Percentiles rank a stretch among this genome's conserved stretches.
These are phyloP conservation scores for Nomada ferruginata DNA, from an alignment of 2,888 invertebrate genomes.

Conservation along the genomic window DNA sequence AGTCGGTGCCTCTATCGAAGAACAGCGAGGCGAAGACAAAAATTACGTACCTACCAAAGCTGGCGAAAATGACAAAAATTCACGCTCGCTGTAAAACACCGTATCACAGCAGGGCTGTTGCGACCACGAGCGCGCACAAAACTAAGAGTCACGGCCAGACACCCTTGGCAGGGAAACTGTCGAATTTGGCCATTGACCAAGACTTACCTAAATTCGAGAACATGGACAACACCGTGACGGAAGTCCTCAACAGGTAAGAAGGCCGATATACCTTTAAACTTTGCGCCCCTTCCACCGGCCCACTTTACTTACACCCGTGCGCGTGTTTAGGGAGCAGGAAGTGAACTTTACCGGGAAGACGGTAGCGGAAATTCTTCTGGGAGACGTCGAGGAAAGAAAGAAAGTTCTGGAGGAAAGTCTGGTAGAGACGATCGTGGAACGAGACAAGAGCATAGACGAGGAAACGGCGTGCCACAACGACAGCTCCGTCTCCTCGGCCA, in stretches of 20 bases:
- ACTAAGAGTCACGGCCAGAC: slow-evolving; percentile 71
- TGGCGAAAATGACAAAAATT: slow-evolving; percentile 79
- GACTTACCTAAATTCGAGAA: slow-evolving; percentile 78
- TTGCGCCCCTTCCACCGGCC: background rate
- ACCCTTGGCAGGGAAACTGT: slow-evolving; percentile 78
- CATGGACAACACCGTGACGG: slow-evolving; percentile 79
- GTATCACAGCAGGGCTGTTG: slow-evolving; percentile 74
- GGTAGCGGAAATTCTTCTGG: slow-evolving; percentile 79
- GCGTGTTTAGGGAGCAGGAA: slow-evolving; percentile 74
- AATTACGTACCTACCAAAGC: slow-evolving; percentile 75
- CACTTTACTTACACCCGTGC: background rate
- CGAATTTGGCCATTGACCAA: slow-evolving; percentile 78
- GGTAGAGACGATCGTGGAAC: slow-evolving; percentile 61
- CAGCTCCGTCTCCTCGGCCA: slow-evolving; percentile 82
- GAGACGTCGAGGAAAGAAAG: slow-evolving; percentile 76
- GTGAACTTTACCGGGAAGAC: slow-evolving; percentile 73
- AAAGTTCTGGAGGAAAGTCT: slow-evolving; percentile 68
- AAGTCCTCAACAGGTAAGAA: slow-evolving; percentile 77
- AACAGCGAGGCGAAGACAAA: slow-evolving; percentile 65
- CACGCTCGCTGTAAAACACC: slow-evolving; percentile 79
- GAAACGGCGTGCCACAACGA: slow-evolving; percentile 77
- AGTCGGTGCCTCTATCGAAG: slow-evolving; percentile 75
- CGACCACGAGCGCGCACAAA: slow-evolving; percentile 69
- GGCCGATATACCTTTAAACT: no score
- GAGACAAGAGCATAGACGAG: slow-evolving; percentile 52